Percentiles rank a stretch among this genome's conserved stretches.
These are phyloP conservation scores for Dinocampus coccinellae DNA, from an alignment of 2,888 invertebrate genomes.

Conservation along the genomic window DNA sequence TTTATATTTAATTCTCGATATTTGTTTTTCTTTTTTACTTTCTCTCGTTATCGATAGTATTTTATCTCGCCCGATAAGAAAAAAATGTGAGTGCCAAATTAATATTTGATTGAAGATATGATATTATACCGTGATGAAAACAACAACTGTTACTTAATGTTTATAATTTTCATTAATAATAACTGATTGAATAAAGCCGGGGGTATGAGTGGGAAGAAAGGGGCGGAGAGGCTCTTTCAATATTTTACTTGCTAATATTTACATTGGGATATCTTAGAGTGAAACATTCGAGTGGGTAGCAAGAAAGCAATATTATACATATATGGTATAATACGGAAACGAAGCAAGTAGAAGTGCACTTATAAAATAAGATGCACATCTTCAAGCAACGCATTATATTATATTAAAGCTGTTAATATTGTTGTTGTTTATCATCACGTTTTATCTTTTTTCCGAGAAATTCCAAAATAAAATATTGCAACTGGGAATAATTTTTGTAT, in stretches of 20 bases:
- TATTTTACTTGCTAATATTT: neutral
- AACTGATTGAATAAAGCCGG: neutral
- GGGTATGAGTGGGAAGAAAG: too few relatives aligned
- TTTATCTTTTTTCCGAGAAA: neutral
- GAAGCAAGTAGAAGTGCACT: neutral
- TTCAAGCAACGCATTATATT: conserved; percentile 43
- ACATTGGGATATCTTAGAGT: neutral
- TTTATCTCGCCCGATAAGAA: neutral
- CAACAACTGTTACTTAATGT: neutral
- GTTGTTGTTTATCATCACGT: conserved; percentile 5
- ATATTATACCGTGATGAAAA: neutral
- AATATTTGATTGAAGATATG: neutral
- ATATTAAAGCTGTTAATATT: conserved; percentile 43
- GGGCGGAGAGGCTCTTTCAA: neutral
- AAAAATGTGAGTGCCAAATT: neutral
- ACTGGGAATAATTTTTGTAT: neutral
- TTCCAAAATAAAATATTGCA: neutral
- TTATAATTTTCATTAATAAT: neutral
- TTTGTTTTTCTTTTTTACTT: neutral
- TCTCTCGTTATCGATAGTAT: neutral
- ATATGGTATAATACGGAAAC: neutral
- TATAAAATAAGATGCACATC: conserved; percentile 17
- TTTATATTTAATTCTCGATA: neutral
- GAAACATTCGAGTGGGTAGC: neutral
- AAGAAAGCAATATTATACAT: neutral